Percentiles rank a stretch among this genome's conserved stretches.
Conservation (phyloP, 2,888 invertebrate genomes). For the Teleogryllus oceanicus region DNA sequence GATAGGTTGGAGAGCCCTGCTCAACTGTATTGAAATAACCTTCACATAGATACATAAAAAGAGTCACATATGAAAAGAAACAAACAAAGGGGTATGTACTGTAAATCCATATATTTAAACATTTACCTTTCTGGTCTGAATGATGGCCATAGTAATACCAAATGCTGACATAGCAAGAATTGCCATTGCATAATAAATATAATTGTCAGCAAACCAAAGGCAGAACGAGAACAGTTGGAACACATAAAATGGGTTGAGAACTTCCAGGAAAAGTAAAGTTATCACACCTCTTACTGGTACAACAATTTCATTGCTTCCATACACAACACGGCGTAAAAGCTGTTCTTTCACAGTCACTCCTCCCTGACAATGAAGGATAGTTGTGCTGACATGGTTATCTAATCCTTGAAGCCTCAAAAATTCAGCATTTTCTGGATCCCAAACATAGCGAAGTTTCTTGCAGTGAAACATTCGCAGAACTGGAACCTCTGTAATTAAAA, state of each 20-base stretch:
- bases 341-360: conserved; percentile 60
- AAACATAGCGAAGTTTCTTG: conserved; percentile 79
- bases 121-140: conserved; percentile 76
- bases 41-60: too few relatives aligned
- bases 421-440: conserved; percentile 65
- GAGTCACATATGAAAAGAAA: conserved; percentile 23
- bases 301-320: conserved; percentile 78
- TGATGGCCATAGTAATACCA: conserved; percentile 77
- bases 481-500: conserved; percentile 44
- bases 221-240: conserved; percentile 89
- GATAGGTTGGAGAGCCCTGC: too few relatives aligned
- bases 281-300: conserved; percentile 72
- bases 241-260: conserved; percentile 91
- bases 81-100: not conserved
- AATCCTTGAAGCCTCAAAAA: conserved; percentile 72
- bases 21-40: too few relatives aligned
- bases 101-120: not conserved
- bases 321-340: conserved; percentile 66
- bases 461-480: conserved; percentile 68
- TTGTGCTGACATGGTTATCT: conserved; percentile 63
- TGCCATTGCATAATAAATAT: conserved; percentile 84
- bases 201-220: conserved; percentile 86
- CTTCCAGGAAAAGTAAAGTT: conserved; percentile 72
- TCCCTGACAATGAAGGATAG: conserved; percentile 60
- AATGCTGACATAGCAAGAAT: conserved; percentile 80